Conservation (phyloP, 2,888 invertebrate genomes). For the Lordiphosa andalusiaca region DNA sequence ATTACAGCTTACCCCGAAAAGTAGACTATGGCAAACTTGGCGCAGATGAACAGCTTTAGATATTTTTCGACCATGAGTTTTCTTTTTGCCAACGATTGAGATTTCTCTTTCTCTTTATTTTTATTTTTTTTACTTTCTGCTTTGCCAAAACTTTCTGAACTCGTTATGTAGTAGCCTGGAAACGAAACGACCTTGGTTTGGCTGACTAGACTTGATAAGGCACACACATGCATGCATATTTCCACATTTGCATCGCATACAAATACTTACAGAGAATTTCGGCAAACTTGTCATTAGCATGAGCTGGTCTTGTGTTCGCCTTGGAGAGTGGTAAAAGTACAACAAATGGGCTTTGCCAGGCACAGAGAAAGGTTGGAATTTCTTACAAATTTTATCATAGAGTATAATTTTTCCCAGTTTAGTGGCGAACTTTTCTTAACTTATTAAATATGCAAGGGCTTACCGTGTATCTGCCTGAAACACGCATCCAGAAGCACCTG, state of each 20-base stretch:
- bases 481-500: too few relatives aligned
- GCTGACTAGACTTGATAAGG: constrained; percentile 14
- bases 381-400: too few relatives aligned
- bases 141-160: constrained; percentile 39
- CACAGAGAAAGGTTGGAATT: too few relatives aligned
- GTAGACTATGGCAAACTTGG: constrained; percentile 2
- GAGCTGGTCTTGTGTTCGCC: constrained; percentile 10
- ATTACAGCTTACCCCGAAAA: constrained; percentile 12
- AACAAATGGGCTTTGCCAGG: background rate
- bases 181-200: constrained; percentile 27
- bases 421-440: too few relatives aligned
- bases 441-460: too few relatives aligned
- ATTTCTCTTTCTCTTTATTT: background rate
- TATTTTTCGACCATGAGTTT: constrained; percentile 37
- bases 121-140: background rate
- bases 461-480: too few relatives aligned
- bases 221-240: constrained; percentile 6
- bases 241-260: constrained; percentile 1
- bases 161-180: constrained; percentile 30
- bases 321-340: background rate
- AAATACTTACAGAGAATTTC: constrained; percentile 13
- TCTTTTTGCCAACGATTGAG: constrained; percentile 3
- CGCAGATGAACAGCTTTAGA: constrained; percentile 37
- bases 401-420: too few relatives aligned
- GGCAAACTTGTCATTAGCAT: constrained; percentile 38